Conservation (phyloP, 2,888 invertebrate genomes). For the Mythimna impura region DNA sequence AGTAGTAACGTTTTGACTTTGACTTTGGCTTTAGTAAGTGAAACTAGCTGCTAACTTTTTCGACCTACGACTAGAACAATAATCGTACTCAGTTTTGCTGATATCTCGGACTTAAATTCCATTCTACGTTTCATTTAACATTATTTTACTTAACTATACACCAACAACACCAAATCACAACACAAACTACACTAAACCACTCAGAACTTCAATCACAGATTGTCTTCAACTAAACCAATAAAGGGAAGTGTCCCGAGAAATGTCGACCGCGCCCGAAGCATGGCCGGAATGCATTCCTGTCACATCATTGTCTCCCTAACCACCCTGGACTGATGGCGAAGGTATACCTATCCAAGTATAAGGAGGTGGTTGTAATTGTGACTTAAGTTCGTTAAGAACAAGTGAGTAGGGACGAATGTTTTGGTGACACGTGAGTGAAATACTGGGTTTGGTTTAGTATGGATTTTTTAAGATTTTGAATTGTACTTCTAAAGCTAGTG, state of each 20-base stretch:
- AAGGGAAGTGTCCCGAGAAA: conserved; percentile 65
- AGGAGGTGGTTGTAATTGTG: conserved; percentile 31
- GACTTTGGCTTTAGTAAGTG: too few relatives aligned
- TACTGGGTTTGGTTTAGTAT: too few relatives aligned
- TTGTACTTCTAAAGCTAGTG: too few relatives aligned
- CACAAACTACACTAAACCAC: conserved; percentile 13
- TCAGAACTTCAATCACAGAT: conserved; percentile 46
- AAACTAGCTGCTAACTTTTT: too few relatives aligned
- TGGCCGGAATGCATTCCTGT: conserved; percentile 78
- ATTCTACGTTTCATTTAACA: too few relatives aligned
- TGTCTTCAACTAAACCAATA: conserved; percentile 56
- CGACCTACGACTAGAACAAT: too few relatives aligned
- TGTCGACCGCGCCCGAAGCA: conserved; percentile 67
- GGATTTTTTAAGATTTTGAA: too few relatives aligned
- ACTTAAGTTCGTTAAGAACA: conserved; percentile 48
- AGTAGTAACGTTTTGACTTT: too few relatives aligned
- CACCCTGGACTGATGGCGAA: conserved; percentile 20
- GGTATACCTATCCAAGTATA: conserved; percentile 21
- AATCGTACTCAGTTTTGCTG: too few relatives aligned
- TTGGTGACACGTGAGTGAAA: conserved; percentile 2
- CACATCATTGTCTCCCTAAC: conserved; percentile 70
- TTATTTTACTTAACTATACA: too few relatives aligned
- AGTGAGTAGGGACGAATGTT: conserved; percentile 12
- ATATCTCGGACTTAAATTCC: too few relatives aligned
- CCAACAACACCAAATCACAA: neutral